Base-by-base conservation (phyloP, 2,888 invertebrate genomes). In the Parthenolecanium corni region DNA sequence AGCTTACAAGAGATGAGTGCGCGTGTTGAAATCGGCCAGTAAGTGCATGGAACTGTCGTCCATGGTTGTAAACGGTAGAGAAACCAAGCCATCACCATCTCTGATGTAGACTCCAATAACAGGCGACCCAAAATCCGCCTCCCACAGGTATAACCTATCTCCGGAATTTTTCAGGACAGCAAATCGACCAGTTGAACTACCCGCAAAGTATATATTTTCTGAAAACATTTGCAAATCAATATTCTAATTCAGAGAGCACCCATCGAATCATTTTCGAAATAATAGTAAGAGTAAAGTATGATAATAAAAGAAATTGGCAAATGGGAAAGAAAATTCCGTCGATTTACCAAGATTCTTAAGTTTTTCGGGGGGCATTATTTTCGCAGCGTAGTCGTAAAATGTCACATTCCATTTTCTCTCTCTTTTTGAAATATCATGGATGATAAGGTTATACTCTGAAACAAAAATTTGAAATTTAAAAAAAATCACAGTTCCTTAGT, bases 371-470 rank as follows among this genome's bases (percentile, higher is more conserved):
- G 82, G 83, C 83, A 85, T 89, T 67, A 84, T 85, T 71, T 82
- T 81, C 1, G 91, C 84, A 1, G 94, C 86, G 73, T 97, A 98
- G 75, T 96, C 96, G 71, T 85, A 89, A 76, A 90, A 97, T 0
- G 96, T 96, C 4, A 96, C 89, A 76, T 98, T 97, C 96, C 96
- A 97, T 66, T 84, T 84, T 71, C 86, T 84, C 44, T 80, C 77
- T 21, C 79, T 62, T 40, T 36, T 79, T 40, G 86, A 83, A 67
- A 83, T 84, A 72, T 97, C 95, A 67, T 88, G 87, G 93, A 97
- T 95, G 71, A 90, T 84, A 52, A 97, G 84, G 65, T 89, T 89
- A 74, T 96, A 97, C 71, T 96, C 88, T 0, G 68, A 38, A 31
- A 36, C 40, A 2, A 12, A 38, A 9, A 31, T 31, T 4, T 9